A percentile compares a stretch with the other conserved stretches of the same genome.
Evolutionary conservation across 2,797 vertebrate genomes (phyloP).

Genomic region (Protonibea diacanthus): DNA sequence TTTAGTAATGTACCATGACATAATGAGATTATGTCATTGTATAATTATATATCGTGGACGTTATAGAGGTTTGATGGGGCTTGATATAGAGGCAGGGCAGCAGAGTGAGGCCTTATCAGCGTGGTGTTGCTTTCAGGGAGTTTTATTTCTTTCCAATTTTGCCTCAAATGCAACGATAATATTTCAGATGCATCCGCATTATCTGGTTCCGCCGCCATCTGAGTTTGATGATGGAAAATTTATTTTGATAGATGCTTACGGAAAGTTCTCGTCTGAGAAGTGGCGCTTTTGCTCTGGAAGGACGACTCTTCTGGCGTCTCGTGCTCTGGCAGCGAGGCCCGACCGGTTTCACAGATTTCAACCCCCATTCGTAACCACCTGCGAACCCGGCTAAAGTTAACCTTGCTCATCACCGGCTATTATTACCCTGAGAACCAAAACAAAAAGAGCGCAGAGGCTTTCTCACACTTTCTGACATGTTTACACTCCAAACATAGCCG

Average conservation of each 20-base stretch:
- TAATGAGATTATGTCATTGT: slow-evolving; percentile 68
- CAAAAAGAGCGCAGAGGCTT: slow-evolving; percentile 62
- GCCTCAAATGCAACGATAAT: slow-evolving; percentile 38
- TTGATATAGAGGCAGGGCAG: slow-evolving; percentile 33
- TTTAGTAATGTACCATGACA: slow-evolving; percentile 77
- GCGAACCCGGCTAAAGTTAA: slow-evolving; percentile 53
- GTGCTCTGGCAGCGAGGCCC: slow-evolving; percentile 2
- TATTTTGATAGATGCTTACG: slow-evolving; percentile 19
- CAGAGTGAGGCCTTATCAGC: slow-evolving; percentile 67
- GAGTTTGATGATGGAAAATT: slow-evolving; percentile 24
- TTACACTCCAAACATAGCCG: slow-evolving; percentile 84
- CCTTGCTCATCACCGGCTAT: slow-evolving; percentile 69
- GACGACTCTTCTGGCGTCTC: neutral
- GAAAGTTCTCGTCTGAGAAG: slow-evolving; percentile 36
- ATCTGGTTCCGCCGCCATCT: slow-evolving; percentile 34
- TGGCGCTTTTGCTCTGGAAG: slow-evolving; percentile 13
- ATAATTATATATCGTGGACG: slow-evolving; percentile 64
- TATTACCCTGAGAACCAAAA: slow-evolving; percentile 83
- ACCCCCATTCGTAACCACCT: slow-evolving; percentile 47
- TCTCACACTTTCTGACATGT: slow-evolving; percentile 84
- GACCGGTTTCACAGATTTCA: slow-evolving; percentile 32
- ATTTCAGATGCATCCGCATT: slow-evolving; percentile 41
- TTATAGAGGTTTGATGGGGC: slow-evolving; percentile 55
- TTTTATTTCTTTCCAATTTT: slow-evolving; percentile 38
- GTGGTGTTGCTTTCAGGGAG: slow-evolving; percentile 54